Evolutionary conservation across 1,140 invertebrate species (phyloP).

Genomic region (Dendrolimus kikuchii): DNA sequence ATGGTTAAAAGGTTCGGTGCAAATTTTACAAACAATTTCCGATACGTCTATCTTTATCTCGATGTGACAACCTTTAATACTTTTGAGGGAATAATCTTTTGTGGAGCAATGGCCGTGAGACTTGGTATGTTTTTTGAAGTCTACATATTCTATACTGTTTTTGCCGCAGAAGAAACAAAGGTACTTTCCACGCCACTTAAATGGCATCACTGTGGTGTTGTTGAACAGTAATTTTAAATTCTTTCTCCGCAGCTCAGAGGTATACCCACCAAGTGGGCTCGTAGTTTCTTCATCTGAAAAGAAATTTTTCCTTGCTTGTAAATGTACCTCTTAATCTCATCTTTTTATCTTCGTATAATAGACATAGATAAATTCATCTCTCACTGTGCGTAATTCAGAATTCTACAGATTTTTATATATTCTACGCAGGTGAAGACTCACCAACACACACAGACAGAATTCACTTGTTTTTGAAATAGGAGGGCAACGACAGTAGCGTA

Average conservation of each 20-base stretch:
- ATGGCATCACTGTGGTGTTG: constrained; percentile 51
- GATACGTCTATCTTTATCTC: constrained; percentile 56
- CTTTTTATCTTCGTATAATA: constrained; percentile 9
- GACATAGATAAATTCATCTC: too few relatives aligned
- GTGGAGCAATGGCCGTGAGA: constrained; percentile 37
- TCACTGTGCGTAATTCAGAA: too few relatives aligned
- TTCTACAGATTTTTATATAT: too few relatives aligned
- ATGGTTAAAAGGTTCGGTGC: constrained; percentile 33
- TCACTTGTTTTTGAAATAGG: too few relatives aligned
- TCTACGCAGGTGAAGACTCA: too few relatives aligned
- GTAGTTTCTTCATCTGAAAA: constrained; percentile 52
- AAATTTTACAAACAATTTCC: constrained; percentile 42
- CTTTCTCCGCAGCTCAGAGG: constrained; percentile 41
- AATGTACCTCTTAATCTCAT: constrained; percentile 1
- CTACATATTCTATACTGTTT: constrained; percentile 32
- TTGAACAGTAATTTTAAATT: constrained; percentile 60
- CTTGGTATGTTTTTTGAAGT: constrained; percentile 49
- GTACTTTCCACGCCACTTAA: constrained; percentile 55
- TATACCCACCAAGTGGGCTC: constrained; percentile 34
- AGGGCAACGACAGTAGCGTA: too few relatives aligned
- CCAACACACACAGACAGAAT: too few relatives aligned
- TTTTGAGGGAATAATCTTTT: constrained; percentile 38
- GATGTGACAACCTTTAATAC: constrained; percentile 38
- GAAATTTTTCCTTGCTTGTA: constrained; percentile 43
- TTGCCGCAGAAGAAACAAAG: constrained; percentile 54